Conservation (phyloP, 2,797 vertebrate species). For the Spatula clypeata region DNA sequence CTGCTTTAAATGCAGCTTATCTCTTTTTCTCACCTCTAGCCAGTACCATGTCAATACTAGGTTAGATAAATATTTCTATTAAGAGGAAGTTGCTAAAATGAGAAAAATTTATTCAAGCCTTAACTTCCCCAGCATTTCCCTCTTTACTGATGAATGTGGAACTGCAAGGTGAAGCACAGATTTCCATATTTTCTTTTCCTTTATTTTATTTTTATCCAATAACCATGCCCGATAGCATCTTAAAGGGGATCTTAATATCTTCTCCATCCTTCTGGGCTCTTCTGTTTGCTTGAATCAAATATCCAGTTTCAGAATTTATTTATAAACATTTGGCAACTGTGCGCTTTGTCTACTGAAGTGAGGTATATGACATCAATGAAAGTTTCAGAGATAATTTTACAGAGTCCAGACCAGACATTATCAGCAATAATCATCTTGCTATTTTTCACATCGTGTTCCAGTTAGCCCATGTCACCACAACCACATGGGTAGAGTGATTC, state of each 20-base stretch:
- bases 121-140: not conserved
- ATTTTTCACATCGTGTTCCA: constrained; percentile 62
- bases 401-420: constrained; percentile 1
- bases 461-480: constrained; percentile 50
- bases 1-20: not conserved
- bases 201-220: not conserved
- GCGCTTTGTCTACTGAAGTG: not conserved
- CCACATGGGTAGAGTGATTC: constrained; percentile 70
- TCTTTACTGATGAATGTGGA: not conserved
- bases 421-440: constrained; percentile 17
- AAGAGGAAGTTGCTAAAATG: not conserved
- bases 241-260: not conserved
- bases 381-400: constrained; percentile 61
- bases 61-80: not conserved
- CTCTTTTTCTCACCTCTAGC: not conserved
- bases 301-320: not conserved
- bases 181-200: not conserved
- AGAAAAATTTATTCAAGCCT: not conserved
- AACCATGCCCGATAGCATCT: not conserved
- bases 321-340: not conserved
- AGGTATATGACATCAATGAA: not conserved
- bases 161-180: not conserved
- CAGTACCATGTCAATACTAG: not conserved
- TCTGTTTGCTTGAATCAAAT: not conserved
- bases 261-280: not conserved